Base-by-base conservation (phyloP, 2,888 invertebrate genomes). In the Drosophila pseudotalamancana region DNA sequence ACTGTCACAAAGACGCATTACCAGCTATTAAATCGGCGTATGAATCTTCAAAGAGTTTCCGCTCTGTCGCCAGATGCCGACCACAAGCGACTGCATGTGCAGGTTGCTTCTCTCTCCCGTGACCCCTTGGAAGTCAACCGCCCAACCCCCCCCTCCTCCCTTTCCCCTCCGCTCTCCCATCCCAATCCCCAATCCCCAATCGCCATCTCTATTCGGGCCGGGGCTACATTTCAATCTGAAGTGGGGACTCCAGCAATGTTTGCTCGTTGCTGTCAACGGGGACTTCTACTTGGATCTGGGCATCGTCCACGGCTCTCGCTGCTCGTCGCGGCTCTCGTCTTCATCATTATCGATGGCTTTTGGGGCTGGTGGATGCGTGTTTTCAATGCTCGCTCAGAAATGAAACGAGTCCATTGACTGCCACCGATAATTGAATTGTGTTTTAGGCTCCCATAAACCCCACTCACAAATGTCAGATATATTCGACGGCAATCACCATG, bases 201-300 rank as follows among this genome's bases (percentile, higher is more conserved):
- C n/a, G n/a, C n/a, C n/a, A n/a, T 12, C 29, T 6, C 9, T 12
- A 19, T 14, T 2, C 25, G 4, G 9, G 34, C 12, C 32, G 55
- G n/a, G n/a, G 50, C 43, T 59, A 74, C 74, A 74, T 69, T 69
- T 72, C 74, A 69, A 74, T 74, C 49, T 72, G 35, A 69, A 73
- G 72, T 68, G 74, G 57, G 62, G 54, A 68, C 32, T 50, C 62
- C 72, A 59, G 69, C 63, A 68, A 68, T 73, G 74, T 72, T 72
- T 72, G 74, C 59, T 55, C 62, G 57, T 57, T 73, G 73, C 72
- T 72, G 72, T 72, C 73, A 72, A 62, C 72, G 48, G 63, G 37
- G 35, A 55, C 51, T 59, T 50, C 70, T 74, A 45, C 51, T 62
- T 57, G 71, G 61, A 54, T 61, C 68, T 62, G 27, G 23, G 46